Base-by-base conservation (phyloP, 2,113 vertebrate genomes). In the Megaceryle maxima region DNA sequence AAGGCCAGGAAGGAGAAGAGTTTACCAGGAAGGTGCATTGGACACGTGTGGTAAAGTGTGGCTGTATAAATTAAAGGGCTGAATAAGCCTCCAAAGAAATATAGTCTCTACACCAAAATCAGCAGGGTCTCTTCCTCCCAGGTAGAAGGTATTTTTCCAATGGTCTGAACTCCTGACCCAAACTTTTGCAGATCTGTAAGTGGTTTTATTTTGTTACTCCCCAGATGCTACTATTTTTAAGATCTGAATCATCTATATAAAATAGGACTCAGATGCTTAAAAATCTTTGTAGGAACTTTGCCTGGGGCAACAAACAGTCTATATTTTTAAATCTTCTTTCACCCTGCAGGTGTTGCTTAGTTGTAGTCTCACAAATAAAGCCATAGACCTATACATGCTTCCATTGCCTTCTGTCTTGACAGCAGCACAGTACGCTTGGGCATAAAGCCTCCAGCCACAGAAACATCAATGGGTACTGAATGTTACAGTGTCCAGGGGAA, bases 381-480 rank as follows among this genome's bases (percentile, higher is more conserved):
- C 51, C 17, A 16, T 26, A 62, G 10, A 10, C 19, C 18, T 82
- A 0, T 15, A 33, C 3, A 13, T 60, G 31, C 26, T 87, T 78
- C 15, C 39, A 46, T 2, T 88, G 68, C 37, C 14, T 43, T 48
- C 37, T 41, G 17, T 39, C 48, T 53, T 48, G 25, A 24, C 67
- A 86, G 53, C 11, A 70, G 10, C 11, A 39, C 46, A 24, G 15
- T 13, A 5, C 44, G 16, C 17, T 59, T 39, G 35, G 60, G 8
- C 46, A 59, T 16, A 46, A 78, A 18, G 19, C 17, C 28, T 83
- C 41, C 44, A 77, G 68, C 11, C 11, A 28, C 46, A 80, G 60
- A 83, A 94, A 50, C 0, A 0, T 16, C 50, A 67, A 28, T 0
- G 0, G 10, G 7, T 55, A 88, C 44, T 3, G 2, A 63, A 63